Conservation (phyloP, 2,797 vertebrate species). For the Holocentrus rufus region DNA sequence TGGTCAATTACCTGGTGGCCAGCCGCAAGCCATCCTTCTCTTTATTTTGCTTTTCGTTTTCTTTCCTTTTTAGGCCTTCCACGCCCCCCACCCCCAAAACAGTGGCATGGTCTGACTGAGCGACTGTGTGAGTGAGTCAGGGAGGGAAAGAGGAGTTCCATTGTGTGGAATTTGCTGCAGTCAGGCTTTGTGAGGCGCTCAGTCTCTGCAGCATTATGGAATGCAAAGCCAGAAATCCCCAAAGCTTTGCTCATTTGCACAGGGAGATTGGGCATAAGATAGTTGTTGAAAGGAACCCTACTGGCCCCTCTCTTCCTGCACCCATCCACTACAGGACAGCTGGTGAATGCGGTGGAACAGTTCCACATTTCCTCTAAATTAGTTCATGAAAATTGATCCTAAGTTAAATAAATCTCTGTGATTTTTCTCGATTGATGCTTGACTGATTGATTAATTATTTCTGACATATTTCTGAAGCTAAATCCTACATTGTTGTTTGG, state of each 20-base stretch:
- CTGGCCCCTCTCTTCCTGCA: conserved; percentile 60
- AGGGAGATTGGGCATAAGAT: conserved; percentile 71
- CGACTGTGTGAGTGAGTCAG: conserved; percentile 60
- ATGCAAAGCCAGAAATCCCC: conserved; percentile 84
- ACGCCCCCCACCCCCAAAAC: conserved; percentile 2
- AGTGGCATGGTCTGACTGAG: conserved; percentile 35
- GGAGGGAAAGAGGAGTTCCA: conserved; percentile 64
- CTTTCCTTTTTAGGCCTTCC: conserved; percentile 16
- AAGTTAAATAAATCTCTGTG: not conserved
- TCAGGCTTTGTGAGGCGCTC: conserved; percentile 80
- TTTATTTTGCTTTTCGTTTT: conserved; percentile 25
- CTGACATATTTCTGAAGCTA: not conserved
- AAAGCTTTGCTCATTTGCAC: conserved; percentile 82
- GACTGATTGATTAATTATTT: not conserved
- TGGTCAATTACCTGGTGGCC: conserved; percentile 26
- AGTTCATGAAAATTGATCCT: conserved; percentile 12
- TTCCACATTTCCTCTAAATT: conserved; percentile 34
- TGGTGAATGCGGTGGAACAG: conserved; percentile 25
- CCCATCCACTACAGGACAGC: conserved; percentile 46
- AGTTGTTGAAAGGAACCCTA: conserved; percentile 70
- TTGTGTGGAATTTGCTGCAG: conserved; percentile 86
- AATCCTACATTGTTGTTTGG: conserved; percentile 5
- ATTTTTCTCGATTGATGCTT: not conserved
- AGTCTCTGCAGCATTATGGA: conserved; percentile 81
- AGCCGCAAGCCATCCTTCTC: conserved; percentile 3